phyloP scores from a whole-genome alignment of 2,888 invertebrate genomes.

The Drosophila affinis region DNA sequence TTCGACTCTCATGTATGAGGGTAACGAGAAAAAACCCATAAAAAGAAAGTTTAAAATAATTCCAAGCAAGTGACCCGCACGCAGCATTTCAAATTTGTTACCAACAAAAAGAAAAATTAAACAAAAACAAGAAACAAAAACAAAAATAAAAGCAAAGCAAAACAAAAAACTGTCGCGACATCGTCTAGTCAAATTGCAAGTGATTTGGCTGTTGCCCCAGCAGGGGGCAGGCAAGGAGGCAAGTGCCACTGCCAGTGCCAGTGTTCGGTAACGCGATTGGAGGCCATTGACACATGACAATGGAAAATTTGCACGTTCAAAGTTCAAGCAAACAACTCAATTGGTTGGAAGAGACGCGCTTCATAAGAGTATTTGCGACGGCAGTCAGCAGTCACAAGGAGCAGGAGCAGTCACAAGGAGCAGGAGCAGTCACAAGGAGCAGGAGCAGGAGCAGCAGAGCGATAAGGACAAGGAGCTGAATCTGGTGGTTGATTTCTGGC shows the following conservation, averaged over 20 bases:
- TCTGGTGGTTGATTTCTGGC: no score
- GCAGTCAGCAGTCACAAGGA: no score
- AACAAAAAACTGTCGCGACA: constrained; percentile 58
- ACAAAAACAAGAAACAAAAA: constrained; percentile 21
- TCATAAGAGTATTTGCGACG: no score
- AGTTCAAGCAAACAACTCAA: constrained; percentile 35
- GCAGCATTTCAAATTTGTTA: constrained; percentile 28
- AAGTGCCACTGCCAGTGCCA: background rate
- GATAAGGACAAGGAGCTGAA: no score
- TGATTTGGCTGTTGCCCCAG: constrained; percentile 54
- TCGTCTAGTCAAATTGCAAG: constrained; percentile 68
- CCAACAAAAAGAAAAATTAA: constrained; percentile 6
- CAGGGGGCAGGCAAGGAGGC: constrained; percentile 26
- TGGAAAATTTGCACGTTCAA: constrained; percentile 36
- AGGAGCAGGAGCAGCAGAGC: no score
- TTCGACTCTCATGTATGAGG: background rate
- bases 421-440: no score
- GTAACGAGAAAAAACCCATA: background rate
- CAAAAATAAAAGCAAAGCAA: constrained; percentile 12
- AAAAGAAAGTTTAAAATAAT: constrained; percentile 51
- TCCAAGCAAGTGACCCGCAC: constrained; percentile 32
- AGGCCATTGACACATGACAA: constrained; percentile 56
- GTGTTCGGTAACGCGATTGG: constrained; percentile 14
- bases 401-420: no score
- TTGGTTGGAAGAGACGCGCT: constrained; percentile 18